Percentiles rank a stretch among this genome's conserved stretches.
Evolutionary conservation across 2,113 vertebrate species (phyloP).

Genomic region (Solea solea): DNA sequence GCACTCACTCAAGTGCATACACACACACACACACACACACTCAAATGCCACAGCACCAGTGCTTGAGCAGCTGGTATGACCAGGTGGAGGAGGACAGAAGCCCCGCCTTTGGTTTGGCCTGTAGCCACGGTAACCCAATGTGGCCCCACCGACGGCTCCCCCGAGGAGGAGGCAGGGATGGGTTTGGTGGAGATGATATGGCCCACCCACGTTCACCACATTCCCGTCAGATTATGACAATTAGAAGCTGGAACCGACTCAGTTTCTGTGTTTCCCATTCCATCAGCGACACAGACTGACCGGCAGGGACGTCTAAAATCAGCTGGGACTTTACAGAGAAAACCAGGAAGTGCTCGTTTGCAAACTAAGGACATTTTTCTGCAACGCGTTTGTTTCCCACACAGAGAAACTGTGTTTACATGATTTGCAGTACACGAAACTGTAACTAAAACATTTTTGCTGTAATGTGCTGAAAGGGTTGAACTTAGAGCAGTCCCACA

Average conservation of each 20-base stretch:
- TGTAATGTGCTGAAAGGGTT: slow-evolving; percentile 31
- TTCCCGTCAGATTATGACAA: slow-evolving; percentile 62
- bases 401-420: slow-evolving; percentile 22
- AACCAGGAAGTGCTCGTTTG: slow-evolving; percentile 38
- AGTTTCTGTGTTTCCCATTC: slow-evolving; percentile 40
- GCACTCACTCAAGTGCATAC: background rate
- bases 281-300: slow-evolving; percentile 3
- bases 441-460: slow-evolving; percentile 31
- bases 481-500: slow-evolving; percentile 22
- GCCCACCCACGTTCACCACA: slow-evolving; percentile 64
- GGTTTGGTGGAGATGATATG: slow-evolving; percentile 55
- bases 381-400: slow-evolving; percentile 26
- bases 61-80: slow-evolving; percentile 72
- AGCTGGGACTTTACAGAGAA: slow-evolving; percentile 25
- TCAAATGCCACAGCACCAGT: slow-evolving; percentile 50
- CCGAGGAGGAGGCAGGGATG: slow-evolving; percentile 33
- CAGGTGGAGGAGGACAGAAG: slow-evolving; percentile 79
- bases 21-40: slow-evolving; percentile 10
- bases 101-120: slow-evolving; percentile 71
- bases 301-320: slow-evolving; percentile 25
- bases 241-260: slow-evolving; percentile 55
- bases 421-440: slow-evolving; percentile 17
- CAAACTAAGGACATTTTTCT: slow-evolving; percentile 1
- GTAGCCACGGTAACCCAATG: slow-evolving; percentile 71
- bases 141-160: slow-evolving; percentile 54